These are phyloP conservation scores for Holacanthella duospinosa DNA, from an alignment of 2,888 invertebrate species.

Conservation along the genomic window DNA sequence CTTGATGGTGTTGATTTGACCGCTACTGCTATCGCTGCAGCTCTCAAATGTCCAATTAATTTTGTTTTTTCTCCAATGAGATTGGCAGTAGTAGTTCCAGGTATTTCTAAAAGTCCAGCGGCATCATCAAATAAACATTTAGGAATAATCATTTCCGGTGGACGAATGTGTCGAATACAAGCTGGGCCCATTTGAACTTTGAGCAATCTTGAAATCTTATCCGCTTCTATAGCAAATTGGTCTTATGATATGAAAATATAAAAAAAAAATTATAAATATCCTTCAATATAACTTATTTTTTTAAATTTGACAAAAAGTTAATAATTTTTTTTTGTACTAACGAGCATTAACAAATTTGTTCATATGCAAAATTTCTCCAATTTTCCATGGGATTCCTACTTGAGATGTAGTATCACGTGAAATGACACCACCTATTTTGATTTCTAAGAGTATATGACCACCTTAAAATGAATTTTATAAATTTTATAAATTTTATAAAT, in stretches of 20 bases:
- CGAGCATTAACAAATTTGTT: not conserved
- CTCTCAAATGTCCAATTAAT: not conserved
- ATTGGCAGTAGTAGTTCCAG: not conserved
- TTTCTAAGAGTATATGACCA: constrained; percentile 32
- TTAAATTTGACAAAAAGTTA: not conserved
- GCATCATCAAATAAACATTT: not conserved
- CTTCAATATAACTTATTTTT: not conserved
- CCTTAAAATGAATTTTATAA: constrained; percentile 18
- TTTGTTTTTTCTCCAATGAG: not conserved
- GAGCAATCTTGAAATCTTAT: not conserved
- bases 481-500: not conserved
- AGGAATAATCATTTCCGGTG: constrained; percentile 10
- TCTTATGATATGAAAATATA: not conserved
- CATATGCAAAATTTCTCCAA: constrained; percentile 14
- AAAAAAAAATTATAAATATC: not conserved
- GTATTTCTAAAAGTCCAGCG: not conserved
- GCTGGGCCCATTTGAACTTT: constrained; percentile 28
- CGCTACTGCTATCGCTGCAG: not conserved
- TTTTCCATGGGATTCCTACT: constrained; percentile 27
- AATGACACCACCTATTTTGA: constrained; percentile 32
- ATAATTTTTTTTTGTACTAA: not conserved
- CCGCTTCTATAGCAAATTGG: constrained; percentile 4
- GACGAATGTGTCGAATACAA: constrained; percentile 19
- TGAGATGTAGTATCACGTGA: constrained; percentile 33
- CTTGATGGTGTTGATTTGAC: not conserved